Evolutionary conservation across 2,888 invertebrate species (phyloP), one percentile per base, ranked within the genome.

Genomic region (Rhagonycha lutea): DNA sequence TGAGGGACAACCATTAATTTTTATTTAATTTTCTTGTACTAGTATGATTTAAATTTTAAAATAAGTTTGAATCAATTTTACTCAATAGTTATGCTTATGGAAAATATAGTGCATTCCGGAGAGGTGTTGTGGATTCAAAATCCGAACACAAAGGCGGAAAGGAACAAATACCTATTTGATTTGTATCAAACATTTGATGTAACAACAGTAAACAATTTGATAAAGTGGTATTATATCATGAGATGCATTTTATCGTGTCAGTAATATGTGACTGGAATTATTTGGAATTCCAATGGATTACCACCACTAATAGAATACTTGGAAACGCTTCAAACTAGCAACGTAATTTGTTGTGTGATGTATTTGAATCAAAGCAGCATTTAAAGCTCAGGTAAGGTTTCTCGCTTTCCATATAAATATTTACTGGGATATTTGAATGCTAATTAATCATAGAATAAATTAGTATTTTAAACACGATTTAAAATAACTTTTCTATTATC

Each of bases 341-440:
- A 65, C 63, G 63, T 65, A 65, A 65, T 65, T 65, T 65, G 63
- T 65, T 65, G 63, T 26, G 24, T 65, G 63, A 65, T 65, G 63
- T 65, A 65, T 65, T 65, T 65, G 63, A 65, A 65, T 65, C 63
- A 65, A 65, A 65, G 63, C 63, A 65, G 26, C 26, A 26, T 24
- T 65, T 65, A 65, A 65, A 65, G 63, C 63, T 65, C 26, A 65
- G 63, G n/a, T 65, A 65, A 65, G 63, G 63, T 65, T 65, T 65
- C 24, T 65, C 26, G 63, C 63, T 65, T 65, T 65, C 24, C 63
- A 65, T 65, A 65, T 65, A 24, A 65, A 65, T 65, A 65, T 65
- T 24, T n/a, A 26, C 26, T 24, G 12, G 8, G 12, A 7, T 23
- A 26, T 65, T 65, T 65, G 63, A 14, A 65, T 65, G 12, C 26